Evolutionary conservation across 1,140 invertebrate species (phyloP).

Genomic region (Phortica variegata): DNA sequence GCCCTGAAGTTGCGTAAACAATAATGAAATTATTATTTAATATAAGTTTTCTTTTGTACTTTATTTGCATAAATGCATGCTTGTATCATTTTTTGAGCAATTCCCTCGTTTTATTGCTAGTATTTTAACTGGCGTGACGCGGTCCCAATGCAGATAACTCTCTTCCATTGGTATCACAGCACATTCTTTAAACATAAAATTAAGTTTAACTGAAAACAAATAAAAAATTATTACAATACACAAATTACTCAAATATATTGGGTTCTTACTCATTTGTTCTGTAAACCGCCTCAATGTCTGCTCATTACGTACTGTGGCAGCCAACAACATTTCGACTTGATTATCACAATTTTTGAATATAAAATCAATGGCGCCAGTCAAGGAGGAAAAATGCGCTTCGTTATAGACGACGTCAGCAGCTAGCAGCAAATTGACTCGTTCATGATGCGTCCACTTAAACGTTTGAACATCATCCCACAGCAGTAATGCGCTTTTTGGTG

Average conservation of each 20-base stretch:
- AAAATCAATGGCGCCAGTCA: constrained; percentile 32
- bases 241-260: background rate
- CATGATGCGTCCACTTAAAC: constrained; percentile 19
- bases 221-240: too few relatives aligned
- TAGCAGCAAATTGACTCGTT: constrained; percentile 26
- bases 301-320: constrained; percentile 48
- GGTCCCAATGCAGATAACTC: too few relatives aligned
- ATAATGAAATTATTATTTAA: constrained; percentile 8
- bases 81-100: too few relatives aligned
- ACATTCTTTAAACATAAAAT: too few relatives aligned
- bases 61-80: background rate
- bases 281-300: constrained; percentile 41
- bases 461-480: constrained; percentile 26
- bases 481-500: constrained; percentile 22
- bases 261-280: constrained; percentile 22
- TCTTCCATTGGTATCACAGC: too few relatives aligned
- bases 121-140: background rate
- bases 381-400: constrained; percentile 31
- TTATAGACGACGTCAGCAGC: constrained; percentile 53
- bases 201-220: too few relatives aligned
- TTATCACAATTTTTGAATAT: constrained; percentile 22
- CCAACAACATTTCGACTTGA: constrained; percentile 32
- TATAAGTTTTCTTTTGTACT: background rate
- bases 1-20: constrained; percentile 7
- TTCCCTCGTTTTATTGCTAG: background rate